Base-by-base conservation (phyloP, 2,797 vertebrate genomes). In the Kryptolebias ocellatus region DNA sequence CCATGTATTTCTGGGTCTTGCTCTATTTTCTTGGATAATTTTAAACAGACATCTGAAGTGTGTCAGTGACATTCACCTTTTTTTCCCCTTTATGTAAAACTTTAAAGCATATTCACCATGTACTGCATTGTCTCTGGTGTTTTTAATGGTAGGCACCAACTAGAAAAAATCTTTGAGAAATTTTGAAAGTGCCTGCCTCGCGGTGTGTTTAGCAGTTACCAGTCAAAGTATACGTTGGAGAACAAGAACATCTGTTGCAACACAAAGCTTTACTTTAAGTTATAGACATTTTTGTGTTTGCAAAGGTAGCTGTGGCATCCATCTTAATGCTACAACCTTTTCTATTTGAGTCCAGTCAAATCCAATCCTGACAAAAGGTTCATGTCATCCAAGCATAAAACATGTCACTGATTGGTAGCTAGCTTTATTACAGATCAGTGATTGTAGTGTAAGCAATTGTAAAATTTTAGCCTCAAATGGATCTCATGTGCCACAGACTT, bases 1-100 rank as follows among this genome's bases (percentile, higher is more conserved):
- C 11, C 67, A 53, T 64, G 53, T 78, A 70, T 84, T 87, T 86
- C 64, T 83, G 76, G 79, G 55, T 37, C 76, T 79, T 72, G 83
- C 67, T 86, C 87, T 66, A 85, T 74, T 86, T 90, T 71, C 69
- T 73, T 53, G 44, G 46, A 73, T 71, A 64, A 61, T 70, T 84
- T 81, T 74, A 74, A 78, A 39, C 24, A 45, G 64, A 69, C 65
- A 67, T 82, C 55, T 74, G 67, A 85, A 87, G 76, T 81, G 72
- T 86, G 83, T 80, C 77, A 83, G 45, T 74, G 72, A 54, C 66
- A 70, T 78, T 73, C 69, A n/a, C 59, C 62, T 64, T 74, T 47
- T 69, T 60, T 61, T 24, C 20, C 20, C 16, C 18, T 39, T 56
- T 57, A 39, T 42, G 11, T 46, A 24, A 51, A 74, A 60, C 49